Base-by-base conservation (phyloP, 2,888 invertebrate species). In the Trissoscelio sp. region DNA sequence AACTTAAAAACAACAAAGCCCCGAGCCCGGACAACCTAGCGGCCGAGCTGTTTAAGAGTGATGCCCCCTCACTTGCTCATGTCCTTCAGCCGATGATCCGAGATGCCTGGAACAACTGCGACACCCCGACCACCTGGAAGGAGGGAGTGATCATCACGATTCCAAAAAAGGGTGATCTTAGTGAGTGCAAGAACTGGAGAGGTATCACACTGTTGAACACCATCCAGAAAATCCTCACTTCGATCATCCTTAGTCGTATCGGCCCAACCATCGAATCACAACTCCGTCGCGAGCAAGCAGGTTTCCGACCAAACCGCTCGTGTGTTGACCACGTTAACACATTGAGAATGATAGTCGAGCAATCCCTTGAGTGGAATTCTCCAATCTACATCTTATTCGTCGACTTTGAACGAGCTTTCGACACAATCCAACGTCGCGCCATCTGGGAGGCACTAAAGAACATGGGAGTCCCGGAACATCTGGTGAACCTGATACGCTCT, bases 241-340 rank as follows among this genome's bases (percentile, higher is more conserved):
- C 60, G 44, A 42, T 60, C 60, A 60, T 60, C 44, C 28, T 60
- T 3, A 42, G 12, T 44, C 42, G 60, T 16, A 60, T 60, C 7
- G 24, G 44, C 5, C 60, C 44, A 11, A 11, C 44, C 60, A 44
- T 60, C 14, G 60, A 44, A 14, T 28, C 60, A 44, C 42, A 60
- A 44, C 60, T 60, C 16, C 60, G 28, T 16, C 60, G 60, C 44
- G 60, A 60, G 11, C 60, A 60, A 60, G 44, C 60, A n/a, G 60
- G 42, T 44, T 60, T 60, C 60, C 16, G 60, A n/a, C 60, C 60
- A 60, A 60, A 60, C n/a, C 60, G 60, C 24, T 60, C 44, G 14
- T 60, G 60, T 44, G 60, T 60, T n/a, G 60, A 60, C 31, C 60
- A 60, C 24, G 14, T 60, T 2, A 60, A 60, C 44, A 60, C 60